A percentile compares a stretch with the other conserved stretches of the same genome.
Evolutionary conservation across 2,113 vertebrate genomes (phyloP).

Genomic region (Phyllostomus hastatus): DNA sequence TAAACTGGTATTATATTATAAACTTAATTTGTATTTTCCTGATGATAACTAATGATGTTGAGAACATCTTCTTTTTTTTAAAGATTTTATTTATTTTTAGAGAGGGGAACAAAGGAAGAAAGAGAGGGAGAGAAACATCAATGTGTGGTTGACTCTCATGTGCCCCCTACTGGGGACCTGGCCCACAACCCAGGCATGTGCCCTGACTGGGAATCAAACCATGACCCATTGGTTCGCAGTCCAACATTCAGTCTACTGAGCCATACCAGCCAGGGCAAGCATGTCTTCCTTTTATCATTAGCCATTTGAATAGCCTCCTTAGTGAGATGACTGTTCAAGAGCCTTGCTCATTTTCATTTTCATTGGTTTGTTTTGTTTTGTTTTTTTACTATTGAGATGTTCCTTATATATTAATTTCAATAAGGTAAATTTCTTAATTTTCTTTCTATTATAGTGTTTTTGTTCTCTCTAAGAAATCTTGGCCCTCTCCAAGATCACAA

Average conservation of each 20-base stretch:
- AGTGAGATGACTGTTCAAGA: neutral
- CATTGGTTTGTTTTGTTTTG: neutral
- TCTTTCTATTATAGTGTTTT: neutral
- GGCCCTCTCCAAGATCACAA: neutral
- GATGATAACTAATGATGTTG: neutral
- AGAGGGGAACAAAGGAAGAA: too few species aligned
- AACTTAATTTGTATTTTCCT: neutral
- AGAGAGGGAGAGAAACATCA: too few species aligned
- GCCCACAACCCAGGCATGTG: too few species aligned
- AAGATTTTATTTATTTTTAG: too few species aligned
- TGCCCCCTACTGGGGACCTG: too few species aligned
- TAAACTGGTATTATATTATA: neutral
- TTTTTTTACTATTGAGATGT: neutral
- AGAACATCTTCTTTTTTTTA: too few species aligned
- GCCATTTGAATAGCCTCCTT: neutral
- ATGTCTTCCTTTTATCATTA: neutral
- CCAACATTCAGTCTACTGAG: too few species aligned
- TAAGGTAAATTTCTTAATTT: neutral
- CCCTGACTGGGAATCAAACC: too few species aligned
- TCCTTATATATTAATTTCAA: neutral
- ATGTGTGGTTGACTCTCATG: too few species aligned
- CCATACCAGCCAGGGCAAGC: too few species aligned
- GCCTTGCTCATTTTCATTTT: neutral
- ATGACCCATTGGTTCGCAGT: too few species aligned
- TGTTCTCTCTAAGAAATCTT: neutral